Evolutionary conservation across 1,140 invertebrate genomes (phyloP), one percentile per base, ranked within the genome.

Genomic region (Agrypnia vestita): DNA sequence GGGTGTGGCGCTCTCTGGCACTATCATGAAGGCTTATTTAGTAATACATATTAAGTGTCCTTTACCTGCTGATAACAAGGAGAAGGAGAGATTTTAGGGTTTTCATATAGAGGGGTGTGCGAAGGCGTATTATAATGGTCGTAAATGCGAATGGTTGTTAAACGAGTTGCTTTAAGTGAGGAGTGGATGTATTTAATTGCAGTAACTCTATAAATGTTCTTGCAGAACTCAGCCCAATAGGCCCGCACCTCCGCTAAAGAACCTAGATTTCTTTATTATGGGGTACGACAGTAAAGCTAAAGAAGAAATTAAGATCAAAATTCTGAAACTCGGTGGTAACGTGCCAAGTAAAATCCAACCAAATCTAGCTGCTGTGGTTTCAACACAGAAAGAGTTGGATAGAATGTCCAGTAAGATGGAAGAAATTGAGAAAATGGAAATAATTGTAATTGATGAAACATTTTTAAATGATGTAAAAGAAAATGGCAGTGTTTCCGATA

Each of bases 241-340:
- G 7, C 61, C 61, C 6, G 61, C 25, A 51, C 91, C 92, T 44
- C 93, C 96, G 9, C 86, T 98, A 35, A 93, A 94, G 84, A 93
- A 95, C 80, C 92, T 97, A 86, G 92, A 94, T 84, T 96, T 98
- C 88, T 92, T 94, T n/a, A 85, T 96, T 21, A 86, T 93, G 77
- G 94, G 94, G 3, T 91, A 91, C 79, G 87, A 91, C 3, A 87
- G 87, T 82, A 90, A 89, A 44, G 84, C 86, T 11, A 94, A 94
- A 85, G 91, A 93, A 1, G 88, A 91, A 3, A 73, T 96, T 0
- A 96, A 94, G 83, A 91, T 90, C 25, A 89, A 92, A 78, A 94
- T 98, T 75, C 85, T 91, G 53, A 91, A 92, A 43, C 85, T 97
- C 8, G 97, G 97, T 6, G 97, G 96, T 9, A 92, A 91, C 79